Evolutionary conservation across 2,888 invertebrate genomes (phyloP).

Genomic region (Bedellia somnulentella): DNA sequence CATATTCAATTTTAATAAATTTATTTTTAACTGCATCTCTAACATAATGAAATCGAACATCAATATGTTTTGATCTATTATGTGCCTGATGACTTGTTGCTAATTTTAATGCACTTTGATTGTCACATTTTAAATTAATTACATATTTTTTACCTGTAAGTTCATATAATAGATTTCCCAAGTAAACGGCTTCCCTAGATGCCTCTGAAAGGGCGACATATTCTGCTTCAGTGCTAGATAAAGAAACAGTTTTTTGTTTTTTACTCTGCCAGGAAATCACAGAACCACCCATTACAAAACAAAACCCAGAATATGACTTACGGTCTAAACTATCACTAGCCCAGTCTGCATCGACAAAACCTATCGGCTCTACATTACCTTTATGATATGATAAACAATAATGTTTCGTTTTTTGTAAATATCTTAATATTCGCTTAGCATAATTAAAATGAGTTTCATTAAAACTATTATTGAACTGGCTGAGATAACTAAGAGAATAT

Average conservation of each 20-base stretch:
- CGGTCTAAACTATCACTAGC: slow-evolving; percentile 10
- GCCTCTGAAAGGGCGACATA: slow-evolving; percentile 5
- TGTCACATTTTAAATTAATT: slow-evolving; percentile 1
- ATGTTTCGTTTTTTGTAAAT: slow-evolving; percentile 5
- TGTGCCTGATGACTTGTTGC: background rate
- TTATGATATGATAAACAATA: slow-evolving; percentile 1
- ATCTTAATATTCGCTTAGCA: slow-evolving; percentile 10
- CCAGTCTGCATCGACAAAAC: slow-evolving; percentile 4
- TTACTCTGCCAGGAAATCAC: slow-evolving; percentile 3
- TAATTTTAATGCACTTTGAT: slow-evolving; percentile 1
- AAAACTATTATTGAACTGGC: slow-evolving; percentile 13
- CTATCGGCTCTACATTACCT: background rate
- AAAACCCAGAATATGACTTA: slow-evolving; percentile 21
- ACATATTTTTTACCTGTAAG: background rate
- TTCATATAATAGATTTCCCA: slow-evolving; percentile 4
- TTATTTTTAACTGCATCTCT: slow-evolving; percentile 1
- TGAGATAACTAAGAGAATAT: slow-evolving; percentile 11
- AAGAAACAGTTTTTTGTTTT: slow-evolving; percentile 3
- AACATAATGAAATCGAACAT: slow-evolving; percentile 2
- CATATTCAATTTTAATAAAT: background rate
- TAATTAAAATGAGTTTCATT: slow-evolving; percentile 9
- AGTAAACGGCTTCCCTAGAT: slow-evolving; percentile 5
- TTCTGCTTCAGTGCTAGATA: slow-evolving; percentile 6
- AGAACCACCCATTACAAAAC: slow-evolving; percentile 2
- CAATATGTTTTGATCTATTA: slow-evolving; percentile 3